These are phyloP conservation scores for Ferrisia virgata DNA, from an alignment of 2,888 invertebrate genomes.

Conservation along the genomic window DNA sequence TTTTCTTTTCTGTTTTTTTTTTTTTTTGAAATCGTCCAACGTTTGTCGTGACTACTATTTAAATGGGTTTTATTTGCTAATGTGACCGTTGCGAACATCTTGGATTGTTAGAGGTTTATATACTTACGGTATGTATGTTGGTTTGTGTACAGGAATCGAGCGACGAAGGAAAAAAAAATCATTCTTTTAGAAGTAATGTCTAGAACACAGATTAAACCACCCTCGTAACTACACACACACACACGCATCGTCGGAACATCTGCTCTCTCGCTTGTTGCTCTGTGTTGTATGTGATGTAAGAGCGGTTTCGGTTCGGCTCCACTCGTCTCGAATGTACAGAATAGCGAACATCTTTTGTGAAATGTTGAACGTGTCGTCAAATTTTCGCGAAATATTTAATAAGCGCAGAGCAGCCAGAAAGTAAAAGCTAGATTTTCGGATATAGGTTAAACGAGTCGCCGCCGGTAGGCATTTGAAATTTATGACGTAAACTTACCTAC, in stretches of 20 bases:
- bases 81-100: not conserved
- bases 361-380: not conserved
- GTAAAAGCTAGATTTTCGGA: not conserved
- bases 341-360: not conserved
- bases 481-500: not conserved
- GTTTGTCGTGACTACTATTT: not conserved
- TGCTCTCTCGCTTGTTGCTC: not conserved
- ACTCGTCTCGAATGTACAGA: too few species aligned
- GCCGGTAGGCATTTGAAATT: not conserved
- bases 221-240: not conserved
- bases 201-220: not conserved
- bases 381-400: constrained; percentile 8
- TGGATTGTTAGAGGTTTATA: not conserved
- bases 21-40: not conserved
- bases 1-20: not conserved
- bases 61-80: not conserved
- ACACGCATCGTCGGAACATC: not conserved
- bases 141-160: not conserved
- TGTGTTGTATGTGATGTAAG: not conserved
- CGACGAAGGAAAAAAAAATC: not conserved
- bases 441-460: not conserved
- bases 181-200: not conserved
- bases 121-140: too few species aligned
- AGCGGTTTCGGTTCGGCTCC: not conserved
- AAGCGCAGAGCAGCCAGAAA: not conserved